Percentiles rank a stretch among this genome's conserved stretches.
Conservation (phyloP, 2,888 invertebrate species). For the Andrena minutula region DNA sequence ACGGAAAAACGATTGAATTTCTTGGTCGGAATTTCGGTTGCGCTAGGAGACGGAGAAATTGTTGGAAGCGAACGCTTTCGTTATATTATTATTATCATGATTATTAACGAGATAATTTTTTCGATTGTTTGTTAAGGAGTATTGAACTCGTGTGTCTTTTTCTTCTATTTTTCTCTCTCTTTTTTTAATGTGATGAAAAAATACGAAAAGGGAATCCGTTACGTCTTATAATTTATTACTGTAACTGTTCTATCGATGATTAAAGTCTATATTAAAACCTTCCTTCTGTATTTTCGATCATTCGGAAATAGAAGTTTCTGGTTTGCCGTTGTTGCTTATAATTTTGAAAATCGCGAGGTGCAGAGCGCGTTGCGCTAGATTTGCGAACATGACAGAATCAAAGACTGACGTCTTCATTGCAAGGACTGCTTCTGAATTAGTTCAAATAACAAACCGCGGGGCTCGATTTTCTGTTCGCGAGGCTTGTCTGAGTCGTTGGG, state of each 20-base stretch:
- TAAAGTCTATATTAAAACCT: slow-evolving; percentile 22
- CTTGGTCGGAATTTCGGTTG: slow-evolving; percentile 36
- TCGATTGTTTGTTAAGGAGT: neutral
- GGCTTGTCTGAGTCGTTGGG: slow-evolving; percentile 16
- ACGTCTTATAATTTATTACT: slow-evolving; percentile 43
- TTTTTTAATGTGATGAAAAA: slow-evolving; percentile 34
- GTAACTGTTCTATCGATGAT: slow-evolving; percentile 29
- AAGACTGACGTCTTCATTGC: slow-evolving; percentile 72
- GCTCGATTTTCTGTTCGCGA: slow-evolving; percentile 22
- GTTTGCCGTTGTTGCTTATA: neutral
- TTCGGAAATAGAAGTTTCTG: slow-evolving; percentile 43
- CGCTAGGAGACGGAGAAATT: slow-evolving; percentile 28
- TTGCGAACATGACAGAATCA: slow-evolving; percentile 53
- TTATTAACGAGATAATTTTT: slow-evolving; percentile 8
- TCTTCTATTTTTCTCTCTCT: slow-evolving; percentile 1
- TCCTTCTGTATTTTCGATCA: slow-evolving; percentile 14
- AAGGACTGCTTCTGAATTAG: slow-evolving; percentile 49
- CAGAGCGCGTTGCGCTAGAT: slow-evolving; percentile 25
- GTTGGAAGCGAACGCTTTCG: slow-evolving; percentile 14
- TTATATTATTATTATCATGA: neutral
- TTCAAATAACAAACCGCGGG: slow-evolving; percentile 19
- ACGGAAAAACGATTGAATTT: slow-evolving; percentile 43
- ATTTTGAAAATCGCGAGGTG: slow-evolving; percentile 15
- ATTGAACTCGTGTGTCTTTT: slow-evolving; percentile 4
- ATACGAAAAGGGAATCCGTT: slow-evolving; percentile 33